Evolutionary conservation across 1,140 invertebrate species (phyloP).

Genomic region (Neuroterus valhalla): DNA sequence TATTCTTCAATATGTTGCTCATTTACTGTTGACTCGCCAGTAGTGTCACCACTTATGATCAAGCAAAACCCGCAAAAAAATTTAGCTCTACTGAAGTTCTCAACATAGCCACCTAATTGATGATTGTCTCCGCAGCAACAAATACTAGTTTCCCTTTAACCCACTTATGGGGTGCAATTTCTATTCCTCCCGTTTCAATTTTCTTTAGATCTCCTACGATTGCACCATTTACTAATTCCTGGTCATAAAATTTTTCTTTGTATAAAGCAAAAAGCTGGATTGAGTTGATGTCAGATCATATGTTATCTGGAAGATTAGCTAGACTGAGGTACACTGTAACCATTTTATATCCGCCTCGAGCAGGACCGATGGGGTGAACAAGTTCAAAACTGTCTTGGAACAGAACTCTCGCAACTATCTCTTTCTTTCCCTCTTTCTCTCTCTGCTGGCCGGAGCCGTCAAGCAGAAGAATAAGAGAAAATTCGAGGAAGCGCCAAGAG

Average conservation of each 20-base stretch:
- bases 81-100: too few species aligned
- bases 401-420: too few species aligned
- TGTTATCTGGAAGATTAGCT: conserved; percentile 46
- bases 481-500: too few species aligned
- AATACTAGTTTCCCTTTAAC: conserved; percentile 52
- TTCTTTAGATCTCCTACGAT: conserved; percentile 58
- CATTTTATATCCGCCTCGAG: conserved; percentile 59
- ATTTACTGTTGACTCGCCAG: conserved; percentile 7
- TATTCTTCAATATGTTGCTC: conserved; percentile 36
- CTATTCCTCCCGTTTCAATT: conserved; percentile 55
- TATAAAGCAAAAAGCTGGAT: conserved; percentile 59
- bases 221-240: conserved; percentile 47
- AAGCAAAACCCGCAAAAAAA: too few species aligned
- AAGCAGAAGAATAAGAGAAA: too few species aligned
- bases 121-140: conserved; percentile 46
- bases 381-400: too few species aligned
- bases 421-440: too few species aligned
- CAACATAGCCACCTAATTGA: too few species aligned
- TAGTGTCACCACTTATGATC: conserved; percentile 51
- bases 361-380: too few species aligned
- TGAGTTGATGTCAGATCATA: conserved; percentile 49
- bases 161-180: conserved; percentile 29
- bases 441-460: too few species aligned
- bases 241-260: conserved; percentile 55
- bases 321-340: conserved; percentile 60